Conservation (phyloP, 2,888 invertebrate genomes). For the Pecten maximus region DNA sequence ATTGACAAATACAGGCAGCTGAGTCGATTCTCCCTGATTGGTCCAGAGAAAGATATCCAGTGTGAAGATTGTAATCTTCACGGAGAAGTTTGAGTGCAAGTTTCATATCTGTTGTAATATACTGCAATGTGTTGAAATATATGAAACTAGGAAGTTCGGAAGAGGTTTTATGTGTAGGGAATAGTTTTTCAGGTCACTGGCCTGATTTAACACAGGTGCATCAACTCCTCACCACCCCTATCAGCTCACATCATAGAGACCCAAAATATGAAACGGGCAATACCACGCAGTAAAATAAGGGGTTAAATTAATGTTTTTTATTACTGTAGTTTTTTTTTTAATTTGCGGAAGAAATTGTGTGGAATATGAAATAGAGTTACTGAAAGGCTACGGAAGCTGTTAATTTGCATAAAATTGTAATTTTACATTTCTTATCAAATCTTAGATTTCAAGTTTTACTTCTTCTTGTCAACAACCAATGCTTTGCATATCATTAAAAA, state of each 20-base stretch:
- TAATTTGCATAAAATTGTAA: constrained; percentile 7
- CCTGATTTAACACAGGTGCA: constrained; percentile 8
- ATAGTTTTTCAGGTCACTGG: not conserved
- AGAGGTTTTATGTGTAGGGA: not conserved
- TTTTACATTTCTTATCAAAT: not conserved
- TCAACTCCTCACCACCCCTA: not conserved
- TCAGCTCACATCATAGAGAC: not conserved
- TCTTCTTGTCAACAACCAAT: not conserved
- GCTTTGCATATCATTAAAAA: not conserved
- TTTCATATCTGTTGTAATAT: not conserved
- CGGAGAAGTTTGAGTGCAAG: not conserved
- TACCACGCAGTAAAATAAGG: not conserved
- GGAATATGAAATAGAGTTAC: not conserved
- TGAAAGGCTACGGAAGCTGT: not conserved
- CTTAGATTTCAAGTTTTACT: not conserved
- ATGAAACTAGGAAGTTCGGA: not conserved
- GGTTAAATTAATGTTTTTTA: not conserved
- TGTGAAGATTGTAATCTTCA: not conserved
- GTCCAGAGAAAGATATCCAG: no score
- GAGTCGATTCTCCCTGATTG: no score
- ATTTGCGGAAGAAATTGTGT: not conserved
- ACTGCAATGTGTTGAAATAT: not conserved
- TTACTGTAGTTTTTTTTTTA: not conserved
- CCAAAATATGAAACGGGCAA: not conserved
- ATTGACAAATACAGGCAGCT: not conserved